Base-by-base conservation (phyloP, 2,888 invertebrate genomes). In the Pecten maximus region DNA sequence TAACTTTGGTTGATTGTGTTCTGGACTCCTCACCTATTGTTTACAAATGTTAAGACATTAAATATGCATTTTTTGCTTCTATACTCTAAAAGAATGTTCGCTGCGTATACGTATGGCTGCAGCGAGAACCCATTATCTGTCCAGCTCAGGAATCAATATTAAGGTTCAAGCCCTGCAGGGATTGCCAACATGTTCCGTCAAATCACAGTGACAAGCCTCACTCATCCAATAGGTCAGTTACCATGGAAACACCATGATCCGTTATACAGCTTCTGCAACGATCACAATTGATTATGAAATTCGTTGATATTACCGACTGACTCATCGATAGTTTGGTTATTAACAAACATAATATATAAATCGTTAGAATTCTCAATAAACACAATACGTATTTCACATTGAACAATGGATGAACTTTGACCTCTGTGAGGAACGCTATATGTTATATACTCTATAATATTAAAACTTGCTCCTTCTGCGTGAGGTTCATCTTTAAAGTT, bases 141-240 rank as follows among this genome's bases (percentile, higher is more conserved):
- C 74, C 74, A 74, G 35, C 35, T 2, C 28, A 74, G 2, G 74
- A 23, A 74, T 74, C 74, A 23, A 74, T 74, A 74, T 10, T 35
- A 74, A 8, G 35, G 74, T 74, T 74, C 74, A 35, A 28, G 74
- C 74, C 74, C 35, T 74, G 35, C 16, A 60, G 74, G 74, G 23
- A 74, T 74, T 74, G 74, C 74, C 74, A 74, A 74, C 35, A 74
- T 74, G 28, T 74, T 74, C 74, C 28, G 35, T 74, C 28, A 74
- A 74, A 74, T 74, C 35, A 74, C 60, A 28, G 74, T 35, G 28
- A 28, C 74, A 35, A 35, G 74, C 74, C 35, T 23, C 74, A 28
- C 74, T 74, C 74, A 28, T 74, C 74, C 74, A 74, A 74, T 74
- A 74, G 74, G 74, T 74, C 74, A 74, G 74, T 74, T 74, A 74